Evolutionary conservation across 1,140 invertebrate species (phyloP), one percentile per base, ranked within the genome.

Genomic region (Calosoma granatense): DNA sequence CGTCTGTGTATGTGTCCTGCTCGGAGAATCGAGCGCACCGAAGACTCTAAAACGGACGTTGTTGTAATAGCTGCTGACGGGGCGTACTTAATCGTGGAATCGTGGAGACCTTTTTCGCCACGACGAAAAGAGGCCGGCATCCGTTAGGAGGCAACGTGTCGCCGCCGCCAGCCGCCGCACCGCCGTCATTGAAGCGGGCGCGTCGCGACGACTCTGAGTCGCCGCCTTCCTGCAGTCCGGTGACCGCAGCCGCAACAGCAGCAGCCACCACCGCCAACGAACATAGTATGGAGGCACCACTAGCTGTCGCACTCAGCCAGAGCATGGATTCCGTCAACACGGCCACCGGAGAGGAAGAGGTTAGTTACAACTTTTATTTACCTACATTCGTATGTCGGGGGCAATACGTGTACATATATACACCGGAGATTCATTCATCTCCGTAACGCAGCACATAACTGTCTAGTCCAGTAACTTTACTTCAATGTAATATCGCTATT

Each of bases 271-370:
- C 60, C 20, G 41, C 55, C 47, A 41, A 30, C 55, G 55, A 56
- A 23, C 55, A 51, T 30, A 11, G 19, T 61, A 72, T 72, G 70
- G 70, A 72, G 68, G 76, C 75, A 71, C 77, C 70, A 67, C 77
- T 81, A 69, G 76, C 81, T 64, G 80, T 78, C 61, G 79, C 82
- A 64, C 76, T 85, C 59, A 84, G 81, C 61, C 89, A 93, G 77
- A 92, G 88, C 77, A 91, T 92, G 87, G 90, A 93, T 79, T 92
- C 89, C 66, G 90, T 93, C 72, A 92, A 91, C 77, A 92, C 89
- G 62, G 87, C 86, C 66, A 88, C 87, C 69, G 87, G 87, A 74
- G 90, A 92, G 79, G 90, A 92, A 81, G 89, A 92, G 88, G 89
- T 91, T 70, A 78, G 84, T 79, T n/a, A n/a, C 26, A 36, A 36